Evolutionary conservation across 1,140 invertebrate genomes (phyloP).

Genomic region (Papilio aristodemus): DNA sequence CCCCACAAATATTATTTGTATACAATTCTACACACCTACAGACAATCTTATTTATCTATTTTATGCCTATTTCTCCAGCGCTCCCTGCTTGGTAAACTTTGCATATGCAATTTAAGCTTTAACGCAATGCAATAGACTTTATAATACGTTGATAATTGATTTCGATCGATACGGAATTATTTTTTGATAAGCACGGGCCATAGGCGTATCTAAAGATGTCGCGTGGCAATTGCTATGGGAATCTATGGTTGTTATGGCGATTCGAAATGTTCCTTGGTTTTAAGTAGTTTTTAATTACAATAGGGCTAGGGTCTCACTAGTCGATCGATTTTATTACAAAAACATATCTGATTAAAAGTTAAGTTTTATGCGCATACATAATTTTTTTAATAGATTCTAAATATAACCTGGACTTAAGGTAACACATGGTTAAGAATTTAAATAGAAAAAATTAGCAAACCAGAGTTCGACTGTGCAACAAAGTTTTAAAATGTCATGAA

Average conservation of each 20-base stretch:
- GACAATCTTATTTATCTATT: constrained; percentile 76
- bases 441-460: too few relatives aligned
- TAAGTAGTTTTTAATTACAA: constrained; percentile 38
- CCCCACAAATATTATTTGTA: constrained; percentile 61
- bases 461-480: too few relatives aligned
- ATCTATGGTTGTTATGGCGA: constrained; percentile 46
- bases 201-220: constrained; percentile 62
- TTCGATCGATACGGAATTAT: constrained; percentile 49
- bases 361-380: too few relatives aligned
- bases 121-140: constrained; percentile 34
- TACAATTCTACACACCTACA: constrained; percentile 59
- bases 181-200: constrained; percentile 53
- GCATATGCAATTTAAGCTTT: constrained; percentile 34
- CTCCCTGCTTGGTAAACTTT: constrained; percentile 32
- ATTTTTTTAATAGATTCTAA: too few relatives aligned
- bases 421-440: too few relatives aligned
- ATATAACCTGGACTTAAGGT: too few relatives aligned
- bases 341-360: too few relatives aligned
- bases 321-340: constrained; percentile 1
- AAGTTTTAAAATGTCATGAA: background rate
- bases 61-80: constrained; percentile 63
- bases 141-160: constrained; percentile 34
- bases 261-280: constrained; percentile 39
- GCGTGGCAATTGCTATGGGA: constrained; percentile 74
- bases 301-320: background rate